Percentiles rank a stretch among this genome's conserved stretches.
Conservation (phyloP, 2,113 vertebrate genomes). For the Vulpes ferrilata region DNA sequence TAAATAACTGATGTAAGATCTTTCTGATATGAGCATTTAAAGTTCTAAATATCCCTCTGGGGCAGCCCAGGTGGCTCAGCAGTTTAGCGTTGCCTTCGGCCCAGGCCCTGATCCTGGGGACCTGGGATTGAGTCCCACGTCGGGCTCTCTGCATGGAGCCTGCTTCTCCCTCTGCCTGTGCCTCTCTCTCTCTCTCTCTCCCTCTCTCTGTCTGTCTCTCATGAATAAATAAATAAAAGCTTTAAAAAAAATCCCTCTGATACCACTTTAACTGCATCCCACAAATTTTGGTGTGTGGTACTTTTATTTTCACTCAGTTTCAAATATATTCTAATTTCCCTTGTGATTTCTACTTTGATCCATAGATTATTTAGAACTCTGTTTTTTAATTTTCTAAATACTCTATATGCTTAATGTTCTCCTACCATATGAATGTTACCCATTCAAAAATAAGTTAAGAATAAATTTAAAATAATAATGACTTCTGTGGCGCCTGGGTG, state of each 20-base stretch:
- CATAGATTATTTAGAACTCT: not conserved
- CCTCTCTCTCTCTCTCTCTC: too few species aligned
- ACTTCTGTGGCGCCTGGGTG: too few species aligned
- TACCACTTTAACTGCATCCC: not conserved
- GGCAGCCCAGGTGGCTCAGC: too few species aligned
- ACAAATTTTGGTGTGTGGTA: not conserved
- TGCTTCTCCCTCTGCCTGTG: too few species aligned
- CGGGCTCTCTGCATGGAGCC: too few species aligned
- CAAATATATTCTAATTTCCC: not conserved
- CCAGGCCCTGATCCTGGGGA: too few species aligned
- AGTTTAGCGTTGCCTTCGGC: too few species aligned
- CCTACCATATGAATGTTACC: not conserved
- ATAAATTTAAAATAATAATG: not conserved
- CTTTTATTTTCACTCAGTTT: not conserved
- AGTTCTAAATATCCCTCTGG: too few species aligned
- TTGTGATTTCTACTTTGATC: not conserved
- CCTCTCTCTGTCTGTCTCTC: too few species aligned
- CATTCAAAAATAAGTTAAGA: not conserved
- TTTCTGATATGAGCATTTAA: not conserved
- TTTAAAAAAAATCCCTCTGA: not conserved
- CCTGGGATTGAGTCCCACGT: too few species aligned
- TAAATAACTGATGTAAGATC: not conserved
- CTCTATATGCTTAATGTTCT: not conserved
- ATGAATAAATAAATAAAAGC: too few species aligned
- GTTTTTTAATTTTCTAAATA: not conserved